These are phyloP conservation scores for Acrobasis consociella DNA, from an alignment of 2,888 invertebrate genomes.

Conservation along the genomic window DNA sequence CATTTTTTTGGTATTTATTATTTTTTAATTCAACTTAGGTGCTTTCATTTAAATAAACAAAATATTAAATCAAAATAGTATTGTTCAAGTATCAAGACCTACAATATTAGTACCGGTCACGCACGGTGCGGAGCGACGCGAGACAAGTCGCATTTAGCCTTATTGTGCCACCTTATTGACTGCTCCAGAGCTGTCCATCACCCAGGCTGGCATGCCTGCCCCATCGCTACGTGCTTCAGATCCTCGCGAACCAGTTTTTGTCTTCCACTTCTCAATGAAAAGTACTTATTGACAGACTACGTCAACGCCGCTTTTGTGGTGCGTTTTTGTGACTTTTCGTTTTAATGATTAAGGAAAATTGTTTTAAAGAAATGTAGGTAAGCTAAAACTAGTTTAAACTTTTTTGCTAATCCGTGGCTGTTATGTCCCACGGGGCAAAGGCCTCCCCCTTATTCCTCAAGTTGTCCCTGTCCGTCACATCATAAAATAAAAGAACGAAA, in stretches of 20 bases:
- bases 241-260: conserved; percentile 22
- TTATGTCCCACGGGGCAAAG: no score
- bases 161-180: conserved; percentile 75
- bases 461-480: no score
- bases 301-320: conserved; percentile 8
- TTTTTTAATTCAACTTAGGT: no score
- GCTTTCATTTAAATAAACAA: no score
- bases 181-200: conserved; percentile 62
- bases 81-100: conserved; percentile 58
- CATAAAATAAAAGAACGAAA: no score
- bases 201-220: conserved; percentile 40
- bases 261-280: conserved; percentile 18
- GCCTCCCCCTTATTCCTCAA: no score
- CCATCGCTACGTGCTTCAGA: conserved; percentile 46
- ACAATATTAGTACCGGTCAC: conserved; percentile 48
- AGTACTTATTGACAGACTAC: conserved; percentile 19
- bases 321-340: conserved; percentile 13
- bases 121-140: conserved; percentile 67
- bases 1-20: no score
- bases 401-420: no score
- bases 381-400: conserved; percentile 17
- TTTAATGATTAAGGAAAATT: conserved; percentile 12
- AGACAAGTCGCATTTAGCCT: conserved; percentile 76
- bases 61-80: no score
- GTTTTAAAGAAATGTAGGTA: conserved; percentile 26